These are phyloP conservation scores for Actenoides hombroni DNA, from an alignment of 2,113 vertebrate genomes.

Conservation along the genomic window DNA sequence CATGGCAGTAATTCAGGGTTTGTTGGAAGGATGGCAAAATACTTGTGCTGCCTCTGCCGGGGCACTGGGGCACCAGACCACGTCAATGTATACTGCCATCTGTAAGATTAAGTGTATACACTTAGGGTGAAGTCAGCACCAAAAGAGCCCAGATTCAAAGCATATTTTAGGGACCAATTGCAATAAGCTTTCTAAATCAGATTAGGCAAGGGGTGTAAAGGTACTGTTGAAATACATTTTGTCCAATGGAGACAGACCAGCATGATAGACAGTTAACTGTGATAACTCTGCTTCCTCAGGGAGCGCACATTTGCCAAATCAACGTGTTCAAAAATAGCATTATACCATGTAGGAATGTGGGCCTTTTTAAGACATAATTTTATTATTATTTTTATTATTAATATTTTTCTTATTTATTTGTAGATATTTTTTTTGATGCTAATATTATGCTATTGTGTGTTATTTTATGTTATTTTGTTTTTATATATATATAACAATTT, in stretches of 20 bases:
- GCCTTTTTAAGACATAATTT: not conserved
- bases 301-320: not conserved
- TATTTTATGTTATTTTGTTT: too few species aligned
- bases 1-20: constrained; percentile 39
- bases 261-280: not conserved
- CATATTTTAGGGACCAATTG: not conserved
- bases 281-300: not conserved
- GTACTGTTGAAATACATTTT: not conserved
- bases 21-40: constrained; percentile 11
- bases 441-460: too few species aligned
- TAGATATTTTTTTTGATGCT: too few species aligned
- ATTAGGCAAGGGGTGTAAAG: not conserved
- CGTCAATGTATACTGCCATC: not conserved
- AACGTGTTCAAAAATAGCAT: not conserved
- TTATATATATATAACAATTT: too few species aligned
- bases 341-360: not conserved
- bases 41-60: not conserved
- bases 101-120: not conserved
- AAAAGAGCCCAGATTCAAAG: not conserved
- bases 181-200: not conserved
- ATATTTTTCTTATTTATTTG: too few species aligned
- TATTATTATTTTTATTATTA: not conserved
- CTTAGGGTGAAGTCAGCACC: not conserved
- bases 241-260: not conserved
- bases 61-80: not conserved